phyloP scores from a whole-genome alignment of 2,888 invertebrate species.

The Phortica magna region DNA sequence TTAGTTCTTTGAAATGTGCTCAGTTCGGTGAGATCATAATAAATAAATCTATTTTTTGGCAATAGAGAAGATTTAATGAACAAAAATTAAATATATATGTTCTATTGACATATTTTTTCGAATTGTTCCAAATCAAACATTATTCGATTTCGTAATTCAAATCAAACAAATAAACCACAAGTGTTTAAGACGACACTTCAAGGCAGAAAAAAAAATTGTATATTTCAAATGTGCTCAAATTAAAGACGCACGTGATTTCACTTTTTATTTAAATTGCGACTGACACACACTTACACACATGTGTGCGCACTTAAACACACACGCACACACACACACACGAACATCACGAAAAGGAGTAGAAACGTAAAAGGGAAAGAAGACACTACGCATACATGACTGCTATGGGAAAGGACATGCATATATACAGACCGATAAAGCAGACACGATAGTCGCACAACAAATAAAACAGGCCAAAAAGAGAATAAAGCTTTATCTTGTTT shows the following conservation, averaged over 20 bases:
- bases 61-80: no score
- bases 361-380: slow-evolving; percentile 47
- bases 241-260: slow-evolving; percentile 28
- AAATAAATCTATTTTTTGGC: no score
- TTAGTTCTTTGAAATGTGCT: no score
- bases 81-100: no score
- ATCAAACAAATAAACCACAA: background rate
- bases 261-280: slow-evolving; percentile 21
- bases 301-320: background rate
- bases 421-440: slow-evolving; percentile 30
- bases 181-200: background rate
- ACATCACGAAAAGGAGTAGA: background rate
- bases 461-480: slow-evolving; percentile 50
- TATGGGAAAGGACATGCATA: slow-evolving; percentile 18
- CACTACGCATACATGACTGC: slow-evolving; percentile 49
- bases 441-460: background rate
- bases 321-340: background rate
- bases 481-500: slow-evolving; percentile 70
- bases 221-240: slow-evolving; percentile 2
- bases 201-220: background rate
- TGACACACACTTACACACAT: background rate
- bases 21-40: no score
- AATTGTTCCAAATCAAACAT: no score
- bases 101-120: no score
- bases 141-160: no score